Evolutionary conservation across 2,888 invertebrate species (phyloP), one percentile per base, ranked within the genome.

Genomic region (Drosophila sordidula): DNA sequence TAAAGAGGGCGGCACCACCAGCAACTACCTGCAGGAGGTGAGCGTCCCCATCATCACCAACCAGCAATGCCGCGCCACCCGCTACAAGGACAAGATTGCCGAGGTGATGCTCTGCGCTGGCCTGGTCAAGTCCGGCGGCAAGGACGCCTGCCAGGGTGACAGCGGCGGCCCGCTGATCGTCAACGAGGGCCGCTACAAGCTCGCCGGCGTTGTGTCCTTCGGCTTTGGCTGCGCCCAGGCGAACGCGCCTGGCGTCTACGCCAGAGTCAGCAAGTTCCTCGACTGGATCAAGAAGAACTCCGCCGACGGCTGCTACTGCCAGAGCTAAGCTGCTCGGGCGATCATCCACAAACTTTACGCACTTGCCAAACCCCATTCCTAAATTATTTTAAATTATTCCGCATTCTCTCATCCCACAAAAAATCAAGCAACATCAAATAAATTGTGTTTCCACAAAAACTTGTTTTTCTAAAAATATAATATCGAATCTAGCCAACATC

Each of bases 101-200:
- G 90, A 90, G 1, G 89, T 90, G n/a, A 92, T 92, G 92, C 62
- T 92, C 36, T 92, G 92, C 65, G 92, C 92, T 11, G 92, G 92
- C 12, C 61, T 90, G 47, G 90, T 91, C 5, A 75, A 89, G 34
- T 66, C 80, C 3, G 92, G 92, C 14, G 92, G 91, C 66, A 91
- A 91, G 67, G 92, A 92, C 66, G 91, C 92, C 61, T 92, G 92
- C 66, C 92, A 92, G 75, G 92, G 92, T 38, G 92, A 92, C 66
- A 92, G 92, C 62, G 92, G 92, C 47, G 92, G 92, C 26, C 92
- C 92, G 4, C 59, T 92, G 64, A 89, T 88, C 70, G 89, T 91
- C 47, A 78, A 84, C 38, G 90, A 90, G 51, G 89, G 88, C 14
- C 87, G 90, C 44, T 90, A 66, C 47, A 91, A 90, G 59, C 73